Evolutionary conservation across 2,888 invertebrate genomes (phyloP).

Genomic region (Scrobipalpa costella): DNA sequence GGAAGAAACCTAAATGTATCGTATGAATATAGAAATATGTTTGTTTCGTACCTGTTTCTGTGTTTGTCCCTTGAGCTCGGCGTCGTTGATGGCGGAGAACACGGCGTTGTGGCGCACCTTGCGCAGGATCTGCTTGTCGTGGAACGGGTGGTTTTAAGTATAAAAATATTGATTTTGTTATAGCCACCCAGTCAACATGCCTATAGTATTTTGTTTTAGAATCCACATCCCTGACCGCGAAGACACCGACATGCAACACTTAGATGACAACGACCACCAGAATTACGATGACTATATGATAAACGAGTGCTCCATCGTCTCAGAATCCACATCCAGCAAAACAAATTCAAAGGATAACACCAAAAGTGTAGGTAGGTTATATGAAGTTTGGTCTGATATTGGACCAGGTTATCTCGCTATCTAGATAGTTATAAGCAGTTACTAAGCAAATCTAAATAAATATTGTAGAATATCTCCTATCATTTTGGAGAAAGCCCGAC

Average conservation of each 20-base stretch:
- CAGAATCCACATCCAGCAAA: neutral
- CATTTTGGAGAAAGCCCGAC: too few species aligned
- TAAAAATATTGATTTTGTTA: too few species aligned
- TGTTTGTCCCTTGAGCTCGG: slow-evolving; percentile 43
- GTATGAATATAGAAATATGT: too few species aligned
- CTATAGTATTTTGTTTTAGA: neutral
- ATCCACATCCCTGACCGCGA: neutral
- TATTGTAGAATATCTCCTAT: too few species aligned
- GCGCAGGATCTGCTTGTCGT: slow-evolving; percentile 65
- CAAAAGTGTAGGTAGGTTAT: neutral
- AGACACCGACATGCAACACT: neutral
- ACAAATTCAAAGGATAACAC: neutral
- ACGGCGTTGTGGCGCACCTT: slow-evolving; percentile 57
- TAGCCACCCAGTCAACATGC: too few species aligned
- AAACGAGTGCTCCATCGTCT: neutral
- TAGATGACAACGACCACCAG: slow-evolving; percentile 8
- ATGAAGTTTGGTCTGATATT: too few species aligned
- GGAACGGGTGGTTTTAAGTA: slow-evolving; percentile 66
- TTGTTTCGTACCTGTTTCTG: slow-evolving; percentile 2
- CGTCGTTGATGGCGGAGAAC: slow-evolving; percentile 59
- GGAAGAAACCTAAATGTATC: too few species aligned
- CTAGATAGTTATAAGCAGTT: too few species aligned
- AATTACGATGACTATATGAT: neutral
- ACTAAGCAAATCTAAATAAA: too few species aligned
- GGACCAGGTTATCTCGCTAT: too few species aligned